Evolutionary conservation across 2,888 invertebrate genomes (phyloP), one percentile per base, ranked within the genome.

Genomic region (Patella caerulea): DNA sequence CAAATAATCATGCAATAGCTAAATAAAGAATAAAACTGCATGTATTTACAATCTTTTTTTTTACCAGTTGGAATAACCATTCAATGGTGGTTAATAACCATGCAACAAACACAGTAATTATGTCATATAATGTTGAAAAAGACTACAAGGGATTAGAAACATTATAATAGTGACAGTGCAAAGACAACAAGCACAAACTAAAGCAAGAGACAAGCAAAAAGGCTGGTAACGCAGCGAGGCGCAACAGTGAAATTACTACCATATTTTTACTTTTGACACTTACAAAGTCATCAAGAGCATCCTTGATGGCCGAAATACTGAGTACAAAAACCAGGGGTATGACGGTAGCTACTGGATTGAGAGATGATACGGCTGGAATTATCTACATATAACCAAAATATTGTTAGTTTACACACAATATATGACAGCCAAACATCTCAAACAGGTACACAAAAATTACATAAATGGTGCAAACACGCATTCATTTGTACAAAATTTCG

Each of bases 221-320:
- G 24, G 19, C 7, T 9, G 34, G 4, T 5, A 19, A 19, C 45
- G 73, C 14, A 17, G 73, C n/a, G 19, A 53, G 54, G n/a, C 12
- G 45, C 17, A 45, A 45, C 7, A 17, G 45, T 24, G 45, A 45
- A 45, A 45, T 45, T 45, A 45, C 45, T 9, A 45, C 45, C 45
- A 45, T 45, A 45, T 45, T 52, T 17, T 19, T 52, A 15, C 12
- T 17, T n/a, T 15, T 34, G 52, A 71, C 82, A 95, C 96, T 96
- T 93, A 98, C 98, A 93, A 96, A 96, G 93, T 98, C 98, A 94
- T 98, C 98, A 92, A 98, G 97, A 89, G 97, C 97, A 94, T 98
- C 98, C 93, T 99, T 98, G 88, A 97, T 95, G 89, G 98, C 98
- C 87, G 98, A 98, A 91, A 99, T 94, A 77, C 96, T 95, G 83